A percentile compares a stretch with the other conserved stretches of the same genome.
phyloP scores from a whole-genome alignment of 2,888 invertebrate genomes.

The Aporophyla lueneburgensis region DNA sequence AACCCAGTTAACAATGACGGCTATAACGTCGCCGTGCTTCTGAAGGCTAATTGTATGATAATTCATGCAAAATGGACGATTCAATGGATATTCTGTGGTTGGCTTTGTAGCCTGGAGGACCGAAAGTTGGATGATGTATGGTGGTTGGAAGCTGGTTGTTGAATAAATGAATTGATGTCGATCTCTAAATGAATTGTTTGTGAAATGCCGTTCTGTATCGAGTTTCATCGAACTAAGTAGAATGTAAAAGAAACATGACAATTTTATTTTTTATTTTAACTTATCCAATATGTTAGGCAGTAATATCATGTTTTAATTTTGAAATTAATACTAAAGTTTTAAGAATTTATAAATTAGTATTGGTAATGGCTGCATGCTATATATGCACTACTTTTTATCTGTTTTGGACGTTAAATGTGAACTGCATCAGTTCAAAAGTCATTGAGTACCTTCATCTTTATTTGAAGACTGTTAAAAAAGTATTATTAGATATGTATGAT shows the following conservation, averaged over 20 bases:
- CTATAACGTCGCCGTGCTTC: conserved; percentile 70
- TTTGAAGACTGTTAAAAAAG: too few species aligned
- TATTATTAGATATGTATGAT: background rate
- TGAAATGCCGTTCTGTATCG: conserved; percentile 12
- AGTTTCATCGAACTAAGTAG: background rate
- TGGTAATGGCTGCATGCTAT: too few species aligned
- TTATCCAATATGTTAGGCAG: background rate
- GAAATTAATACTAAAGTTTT: background rate
- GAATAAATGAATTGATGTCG: conserved; percentile 49
- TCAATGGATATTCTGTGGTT: conserved; percentile 60
- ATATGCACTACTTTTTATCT: background rate
- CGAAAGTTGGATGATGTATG: conserved; percentile 42
- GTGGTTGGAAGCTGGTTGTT: background rate
- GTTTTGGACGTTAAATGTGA: background rate
- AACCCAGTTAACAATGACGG: conserved; percentile 78
- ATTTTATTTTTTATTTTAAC: too few species aligned
- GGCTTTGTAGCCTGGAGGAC: conserved; percentile 38
- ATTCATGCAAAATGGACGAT: conserved; percentile 62
- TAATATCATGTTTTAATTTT: background rate
- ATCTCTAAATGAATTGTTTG: conserved; percentile 42
- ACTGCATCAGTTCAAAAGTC: background rate
- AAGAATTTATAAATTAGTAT: background rate
- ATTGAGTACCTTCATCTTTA: too few species aligned
- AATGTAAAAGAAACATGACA: too few species aligned
- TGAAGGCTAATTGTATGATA: conserved; percentile 69